Evolutionary conservation across 2,113 vertebrate genomes (phyloP).

Genomic region (Bungarus multicinctus): DNA sequence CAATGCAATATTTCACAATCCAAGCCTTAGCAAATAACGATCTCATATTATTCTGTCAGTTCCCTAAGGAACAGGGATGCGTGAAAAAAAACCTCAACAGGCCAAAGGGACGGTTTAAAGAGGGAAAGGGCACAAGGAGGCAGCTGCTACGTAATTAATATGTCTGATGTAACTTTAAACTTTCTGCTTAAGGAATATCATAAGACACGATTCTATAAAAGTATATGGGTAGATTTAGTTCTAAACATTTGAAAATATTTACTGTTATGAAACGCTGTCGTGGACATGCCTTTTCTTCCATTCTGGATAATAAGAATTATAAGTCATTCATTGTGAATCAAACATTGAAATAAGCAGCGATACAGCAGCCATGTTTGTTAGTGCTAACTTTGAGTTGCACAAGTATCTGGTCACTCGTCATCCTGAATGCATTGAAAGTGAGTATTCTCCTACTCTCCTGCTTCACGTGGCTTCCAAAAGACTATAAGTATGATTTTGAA

Average conservation of each 20-base stretch:
- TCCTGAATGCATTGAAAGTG: background rate
- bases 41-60: background rate
- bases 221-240: background rate
- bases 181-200: conserved; percentile 10
- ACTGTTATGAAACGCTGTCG: background rate
- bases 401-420: background rate
- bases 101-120: background rate
- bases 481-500: background rate
- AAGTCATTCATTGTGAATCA: background rate
- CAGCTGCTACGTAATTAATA: conserved; percentile 5
- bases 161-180: background rate
- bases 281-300: background rate
- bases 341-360: background rate
- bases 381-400: background rate
- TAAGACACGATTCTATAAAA: background rate
- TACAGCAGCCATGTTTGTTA: background rate
- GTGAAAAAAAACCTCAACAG: background rate
- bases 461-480: background rate
- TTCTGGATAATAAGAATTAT: background rate
- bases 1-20: background rate
- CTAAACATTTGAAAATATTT: background rate
- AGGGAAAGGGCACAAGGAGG: background rate
- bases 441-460: too few species aligned
- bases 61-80: background rate
- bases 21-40: background rate